These are phyloP conservation scores for Setophaga coronata DNA, from an alignment of 2,113 vertebrate species.

Conservation along the genomic window DNA sequence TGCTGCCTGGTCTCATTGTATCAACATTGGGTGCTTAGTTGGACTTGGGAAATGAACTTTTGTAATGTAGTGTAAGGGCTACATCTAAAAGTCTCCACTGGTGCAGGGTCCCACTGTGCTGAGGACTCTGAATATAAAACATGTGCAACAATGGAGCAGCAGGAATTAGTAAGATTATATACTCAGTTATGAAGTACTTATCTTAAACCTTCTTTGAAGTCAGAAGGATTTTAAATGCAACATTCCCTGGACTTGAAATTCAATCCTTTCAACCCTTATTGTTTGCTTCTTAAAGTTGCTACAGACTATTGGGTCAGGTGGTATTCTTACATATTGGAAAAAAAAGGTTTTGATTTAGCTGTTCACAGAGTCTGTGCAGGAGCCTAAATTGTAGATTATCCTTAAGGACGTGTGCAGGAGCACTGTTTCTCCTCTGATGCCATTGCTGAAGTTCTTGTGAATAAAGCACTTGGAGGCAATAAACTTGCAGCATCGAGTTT, in stretches of 20 bases:
- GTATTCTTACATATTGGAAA: background rate
- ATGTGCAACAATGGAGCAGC: background rate
- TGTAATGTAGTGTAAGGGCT: background rate
- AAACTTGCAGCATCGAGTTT: background rate
- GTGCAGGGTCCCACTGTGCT: background rate
- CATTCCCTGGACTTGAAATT: background rate
- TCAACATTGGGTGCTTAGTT: background rate
- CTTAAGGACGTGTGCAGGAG: background rate
- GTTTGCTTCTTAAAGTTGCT: background rate
- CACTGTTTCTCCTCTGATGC: background rate
- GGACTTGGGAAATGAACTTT: background rate
- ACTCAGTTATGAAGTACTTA: background rate
- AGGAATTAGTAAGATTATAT: background rate
- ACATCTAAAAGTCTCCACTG: background rate
- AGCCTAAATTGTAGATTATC: background rate
- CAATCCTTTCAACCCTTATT: background rate
- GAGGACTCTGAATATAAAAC: background rate
- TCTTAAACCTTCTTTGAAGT: background rate
- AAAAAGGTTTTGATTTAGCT: background rate
- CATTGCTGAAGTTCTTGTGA: background rate
- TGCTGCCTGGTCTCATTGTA: background rate
- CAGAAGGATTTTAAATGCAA: background rate
- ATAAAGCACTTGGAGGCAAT: background rate
- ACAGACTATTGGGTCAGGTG: background rate
- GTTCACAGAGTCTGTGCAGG: background rate